These are phyloP conservation scores for Eremophila alpestris DNA, from an alignment of 2,797 vertebrate genomes.

Conservation along the genomic window DNA sequence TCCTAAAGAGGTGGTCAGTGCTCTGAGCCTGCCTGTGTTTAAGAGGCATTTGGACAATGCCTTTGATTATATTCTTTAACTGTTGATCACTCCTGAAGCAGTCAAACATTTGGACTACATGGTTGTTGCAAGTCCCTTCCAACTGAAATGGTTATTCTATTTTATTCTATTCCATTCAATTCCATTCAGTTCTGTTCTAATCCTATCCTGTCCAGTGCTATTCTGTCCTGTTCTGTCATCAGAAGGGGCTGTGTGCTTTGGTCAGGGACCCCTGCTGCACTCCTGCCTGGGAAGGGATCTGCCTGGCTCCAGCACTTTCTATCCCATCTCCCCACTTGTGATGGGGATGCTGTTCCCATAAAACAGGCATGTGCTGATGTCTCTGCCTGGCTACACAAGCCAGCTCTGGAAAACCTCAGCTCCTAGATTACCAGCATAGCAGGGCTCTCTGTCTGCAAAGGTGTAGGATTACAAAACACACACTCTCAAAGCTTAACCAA, in stretches of 20 bases:
- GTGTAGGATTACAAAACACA: conserved; percentile 65
- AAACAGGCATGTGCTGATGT: conserved; percentile 39
- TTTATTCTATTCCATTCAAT: background rate
- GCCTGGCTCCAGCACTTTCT: background rate
- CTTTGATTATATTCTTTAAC: background rate
- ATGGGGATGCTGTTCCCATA: conserved; percentile 19
- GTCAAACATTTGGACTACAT: background rate
- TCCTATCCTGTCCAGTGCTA: background rate
- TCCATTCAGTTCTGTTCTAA: background rate
- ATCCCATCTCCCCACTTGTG: background rate
- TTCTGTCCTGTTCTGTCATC: background rate
- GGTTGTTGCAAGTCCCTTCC: background rate
- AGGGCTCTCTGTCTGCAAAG: conserved; percentile 55
- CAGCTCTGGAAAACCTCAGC: conserved; percentile 53
- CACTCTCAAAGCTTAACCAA: conserved; percentile 21
- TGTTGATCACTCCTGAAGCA: background rate
- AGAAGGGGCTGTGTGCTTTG: background rate
- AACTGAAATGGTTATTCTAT: background rate
- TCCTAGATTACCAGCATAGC: conserved; percentile 46
- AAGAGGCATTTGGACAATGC: background rate
- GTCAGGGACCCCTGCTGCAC: background rate
- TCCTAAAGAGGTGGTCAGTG: background rate
- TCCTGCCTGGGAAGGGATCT: background rate
- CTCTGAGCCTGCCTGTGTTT: background rate
- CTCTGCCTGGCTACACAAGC: background rate